Evolutionary conservation across 2,113 vertebrate species (phyloP).

Genomic region (Bostrychus sinensis): DNA sequence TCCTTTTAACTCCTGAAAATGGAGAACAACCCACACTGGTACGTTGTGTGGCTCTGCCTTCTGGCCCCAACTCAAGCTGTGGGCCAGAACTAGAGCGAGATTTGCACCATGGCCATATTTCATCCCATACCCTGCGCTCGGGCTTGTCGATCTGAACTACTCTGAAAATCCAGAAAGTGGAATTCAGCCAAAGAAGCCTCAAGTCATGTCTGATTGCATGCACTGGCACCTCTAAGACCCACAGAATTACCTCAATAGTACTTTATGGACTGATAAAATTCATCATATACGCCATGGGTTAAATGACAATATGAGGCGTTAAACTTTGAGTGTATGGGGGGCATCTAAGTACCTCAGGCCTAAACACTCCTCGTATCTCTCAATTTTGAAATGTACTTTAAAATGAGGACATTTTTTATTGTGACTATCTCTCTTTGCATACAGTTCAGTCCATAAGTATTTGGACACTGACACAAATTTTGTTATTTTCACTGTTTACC

Average conservation of each 20-base stretch:
- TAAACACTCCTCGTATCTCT: too few species aligned
- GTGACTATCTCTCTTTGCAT: too few species aligned
- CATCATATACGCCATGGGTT: constrained; percentile 18
- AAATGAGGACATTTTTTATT: too few species aligned
- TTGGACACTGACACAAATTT: too few species aligned
- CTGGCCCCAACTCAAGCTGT: constrained; percentile 59
- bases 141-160: constrained; percentile 49
- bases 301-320: constrained; percentile 26
- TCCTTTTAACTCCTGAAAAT: constrained; percentile 71
- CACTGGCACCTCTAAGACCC: constrained; percentile 44
- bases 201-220: constrained; percentile 55
- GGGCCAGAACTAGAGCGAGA: constrained; percentile 51
- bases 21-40: constrained; percentile 60
- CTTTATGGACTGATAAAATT: constrained; percentile 43
- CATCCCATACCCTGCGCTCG: constrained; percentile 31
- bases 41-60: constrained; percentile 58
- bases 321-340: not conserved
- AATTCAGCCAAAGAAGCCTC: constrained; percentile 46
- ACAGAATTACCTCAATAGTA: constrained; percentile 33
- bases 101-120: constrained; percentile 32
- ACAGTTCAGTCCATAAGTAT: too few species aligned
- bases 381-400: too few species aligned
- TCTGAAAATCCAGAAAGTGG: constrained; percentile 44
- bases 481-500: too few species aligned
- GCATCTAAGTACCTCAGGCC: too few species aligned